Conservation (phyloP, 2,888 invertebrate species). For the Coenonympha glycerion region DNA sequence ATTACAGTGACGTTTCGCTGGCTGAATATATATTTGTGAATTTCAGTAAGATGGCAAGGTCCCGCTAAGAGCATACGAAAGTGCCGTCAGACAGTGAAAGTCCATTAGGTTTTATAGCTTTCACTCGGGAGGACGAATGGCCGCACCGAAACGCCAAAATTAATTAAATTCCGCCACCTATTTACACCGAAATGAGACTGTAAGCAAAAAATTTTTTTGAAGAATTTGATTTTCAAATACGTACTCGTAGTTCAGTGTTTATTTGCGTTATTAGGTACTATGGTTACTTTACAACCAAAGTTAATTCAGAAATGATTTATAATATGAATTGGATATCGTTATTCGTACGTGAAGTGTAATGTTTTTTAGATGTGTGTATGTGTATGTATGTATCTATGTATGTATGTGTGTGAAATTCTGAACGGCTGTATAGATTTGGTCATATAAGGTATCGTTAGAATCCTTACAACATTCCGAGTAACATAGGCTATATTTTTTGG, state of each 20-base stretch:
- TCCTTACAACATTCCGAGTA: too few relatives aligned
- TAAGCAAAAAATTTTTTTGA: slow-evolving; percentile 35
- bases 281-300: too few relatives aligned
- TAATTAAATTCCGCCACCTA: slow-evolving; percentile 61
- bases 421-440: too few relatives aligned
- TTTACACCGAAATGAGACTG: slow-evolving; percentile 52
- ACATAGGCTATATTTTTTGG: too few relatives aligned
- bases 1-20: slow-evolving; percentile 26
- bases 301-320: too few relatives aligned
- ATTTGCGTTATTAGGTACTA: background rate
- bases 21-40: slow-evolving; percentile 43
- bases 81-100: slow-evolving; percentile 69
- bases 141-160: slow-evolving; percentile 59
- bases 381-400: too few relatives aligned
- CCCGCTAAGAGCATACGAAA: slow-evolving; percentile 52
- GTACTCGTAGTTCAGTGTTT: background rate
- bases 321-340: too few relatives aligned
- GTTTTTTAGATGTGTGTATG: too few relatives aligned
- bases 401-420: too few relatives aligned
- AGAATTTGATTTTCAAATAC: slow-evolving; percentile 10
- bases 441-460: too few relatives aligned
- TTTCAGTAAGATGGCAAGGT: slow-evolving; percentile 52
- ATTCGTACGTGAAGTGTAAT: too few relatives aligned
- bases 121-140: slow-evolving; percentile 61
- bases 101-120: slow-evolving; percentile 73